Evolutionary conservation across 2,797 vertebrate genomes (phyloP), one percentile per base, ranked within the genome.

Genomic region (Hydrocynus forskahlii): DNA sequence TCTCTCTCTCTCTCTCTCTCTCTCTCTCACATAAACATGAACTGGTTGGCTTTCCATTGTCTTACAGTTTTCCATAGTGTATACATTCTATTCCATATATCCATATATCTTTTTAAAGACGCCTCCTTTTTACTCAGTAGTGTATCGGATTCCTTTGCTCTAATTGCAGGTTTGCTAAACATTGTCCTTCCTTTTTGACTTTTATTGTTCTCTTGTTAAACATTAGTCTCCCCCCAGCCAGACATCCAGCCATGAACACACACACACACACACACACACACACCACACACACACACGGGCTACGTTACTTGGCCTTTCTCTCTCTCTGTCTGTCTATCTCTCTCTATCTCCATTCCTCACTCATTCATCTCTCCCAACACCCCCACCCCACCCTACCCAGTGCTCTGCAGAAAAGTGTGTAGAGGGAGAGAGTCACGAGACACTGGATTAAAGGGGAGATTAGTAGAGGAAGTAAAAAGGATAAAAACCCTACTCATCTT

Each of bases 371-470:
- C 29, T 29, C 35, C 35, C 35, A 35, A 35, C 35, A 2, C 2
- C 35, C 35, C 35, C 35, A 2, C 35, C 35, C 35, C 29, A 1
- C 35, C 35, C 35, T 5, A 4, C 35, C 35, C 4, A 4, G 4
- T 83, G 88, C 90, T 92, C 92, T 94, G 92, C 92, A 93, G 92
- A 89, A 94, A 93, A 68, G 89, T 90, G 93, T 93, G 94, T 92
- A 92, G 91, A 92, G 91, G 91, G 90, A 90, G 91, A 88, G 87
- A 85, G 75, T 82, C 81, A 85, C 82, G 87, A 85, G 75, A 84
- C 81, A 85, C 82, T 80, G 71, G 64, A 38, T 76, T 63, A 74
- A 69, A 80, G 45, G 89, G 92, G 91, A 90, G 62, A 57, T 72
- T 90, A 90, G 91, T 89, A 90, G 64, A 70, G 84, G 89, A 62